phyloP scores from a whole-genome alignment of 1,140 invertebrate genomes.

The Helicoverpa zea region DNA sequence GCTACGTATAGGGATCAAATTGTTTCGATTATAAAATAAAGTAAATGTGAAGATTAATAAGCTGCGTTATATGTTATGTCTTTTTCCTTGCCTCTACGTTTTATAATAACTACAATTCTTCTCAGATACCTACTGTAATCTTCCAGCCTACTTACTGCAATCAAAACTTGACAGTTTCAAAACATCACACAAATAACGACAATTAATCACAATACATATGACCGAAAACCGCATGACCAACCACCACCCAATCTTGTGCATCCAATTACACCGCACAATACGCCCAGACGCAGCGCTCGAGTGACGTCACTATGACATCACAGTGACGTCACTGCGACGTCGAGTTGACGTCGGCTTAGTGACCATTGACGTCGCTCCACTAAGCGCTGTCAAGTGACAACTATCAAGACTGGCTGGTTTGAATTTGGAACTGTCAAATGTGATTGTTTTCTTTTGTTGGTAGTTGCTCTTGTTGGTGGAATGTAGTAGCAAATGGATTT shows the following conservation, averaged over 20 bases:
- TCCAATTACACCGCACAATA: conserved; percentile 33
- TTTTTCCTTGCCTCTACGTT: too few relatives aligned
- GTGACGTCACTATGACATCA: conserved; percentile 23
- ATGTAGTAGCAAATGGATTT: neutral
- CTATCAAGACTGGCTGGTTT: conserved; percentile 27
- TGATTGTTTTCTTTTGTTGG: neutral
- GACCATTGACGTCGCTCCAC: conserved; percentile 14
- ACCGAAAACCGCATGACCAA: neutral
- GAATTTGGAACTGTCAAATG: neutral
- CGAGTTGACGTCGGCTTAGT: conserved; percentile 37
- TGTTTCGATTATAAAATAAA: too few relatives aligned
- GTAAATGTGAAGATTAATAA: too few relatives aligned
- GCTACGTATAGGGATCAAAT: too few relatives aligned
- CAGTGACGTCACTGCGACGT: neutral
- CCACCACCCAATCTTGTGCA: neutral
- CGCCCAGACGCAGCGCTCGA: conserved; percentile 24
- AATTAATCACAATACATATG: neutral
- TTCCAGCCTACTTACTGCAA: too few relatives aligned
- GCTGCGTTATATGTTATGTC: too few relatives aligned
- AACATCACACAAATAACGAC: too few relatives aligned
- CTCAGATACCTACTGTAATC: too few relatives aligned
- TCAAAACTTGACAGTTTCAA: too few relatives aligned
- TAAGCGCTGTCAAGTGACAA: conserved; percentile 14
- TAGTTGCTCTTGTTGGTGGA: neutral
- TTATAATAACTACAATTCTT: too few relatives aligned